A percentile compares a stretch with the other conserved stretches of the same genome.
Evolutionary conservation across 2,888 invertebrate species (phyloP).

Genomic region (Serripes groenlandicus): DNA sequence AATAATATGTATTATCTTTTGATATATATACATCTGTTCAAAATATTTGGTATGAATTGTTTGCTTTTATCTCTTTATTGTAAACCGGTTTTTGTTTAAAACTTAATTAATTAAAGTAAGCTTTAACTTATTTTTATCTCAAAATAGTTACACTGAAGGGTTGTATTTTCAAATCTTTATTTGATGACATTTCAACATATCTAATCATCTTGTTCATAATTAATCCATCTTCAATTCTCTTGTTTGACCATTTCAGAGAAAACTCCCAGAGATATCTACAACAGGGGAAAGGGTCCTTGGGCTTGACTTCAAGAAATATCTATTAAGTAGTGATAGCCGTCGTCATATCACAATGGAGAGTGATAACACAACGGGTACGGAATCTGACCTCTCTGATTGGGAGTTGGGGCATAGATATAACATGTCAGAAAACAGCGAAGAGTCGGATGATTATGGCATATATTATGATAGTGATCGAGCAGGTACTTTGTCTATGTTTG

Average conservation of each 20-base stretch:
- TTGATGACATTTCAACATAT: too few relatives aligned
- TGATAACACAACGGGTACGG: slow-evolving; percentile 65
- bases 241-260: slow-evolving; percentile 16
- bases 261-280: slow-evolving; percentile 16
- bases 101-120: too few relatives aligned
- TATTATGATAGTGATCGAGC: slow-evolving; percentile 48
- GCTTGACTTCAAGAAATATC: slow-evolving; percentile 62
- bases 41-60: too few relatives aligned
- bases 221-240: too few relatives aligned
- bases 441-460: slow-evolving; percentile 61
- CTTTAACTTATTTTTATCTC: too few relatives aligned
- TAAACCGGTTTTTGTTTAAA: too few relatives aligned
- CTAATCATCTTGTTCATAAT: too few relatives aligned
- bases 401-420: slow-evolving; percentile 62
- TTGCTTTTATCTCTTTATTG: too few relatives aligned
- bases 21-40: too few relatives aligned
- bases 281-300: slow-evolving; percentile 41
- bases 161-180: too few relatives aligned
- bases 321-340: slow-evolving; percentile 45
- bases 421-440: slow-evolving; percentile 59
- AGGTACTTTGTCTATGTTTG: slow-evolving; percentile 41
- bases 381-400: slow-evolving; percentile 75
- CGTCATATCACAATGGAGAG: slow-evolving; percentile 57
- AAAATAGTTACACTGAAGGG: too few relatives aligned
- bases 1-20: too few relatives aligned